Evolutionary conservation across 2,113 vertebrate genomes (phyloP).

Genomic region (Pungitius pungitius): DNA sequence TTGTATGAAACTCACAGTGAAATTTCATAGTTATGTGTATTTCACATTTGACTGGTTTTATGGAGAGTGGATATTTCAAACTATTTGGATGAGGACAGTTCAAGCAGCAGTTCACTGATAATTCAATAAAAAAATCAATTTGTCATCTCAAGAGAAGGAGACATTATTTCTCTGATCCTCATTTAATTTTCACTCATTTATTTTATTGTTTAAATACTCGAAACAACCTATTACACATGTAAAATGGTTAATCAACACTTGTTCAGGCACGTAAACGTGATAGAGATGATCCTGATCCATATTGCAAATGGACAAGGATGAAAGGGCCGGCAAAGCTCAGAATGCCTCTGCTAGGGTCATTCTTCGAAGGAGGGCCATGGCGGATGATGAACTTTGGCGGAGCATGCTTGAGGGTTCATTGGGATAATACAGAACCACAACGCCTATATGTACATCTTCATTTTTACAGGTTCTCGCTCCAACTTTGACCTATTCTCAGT

Average conservation of each 20-base stretch:
- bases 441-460: not conserved
- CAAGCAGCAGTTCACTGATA: not conserved
- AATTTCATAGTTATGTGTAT: not conserved
- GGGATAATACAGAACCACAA: not conserved
- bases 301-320: not conserved
- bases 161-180: not conserved
- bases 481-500: no score
- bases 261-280: no score
- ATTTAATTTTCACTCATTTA: no score
- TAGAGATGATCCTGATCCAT: no score
- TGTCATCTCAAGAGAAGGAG: slow-evolving; percentile 1
- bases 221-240: no score
- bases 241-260: no score
- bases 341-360: not conserved
- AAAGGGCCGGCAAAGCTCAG: not conserved
- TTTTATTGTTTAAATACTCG: no score
- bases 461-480: no score
- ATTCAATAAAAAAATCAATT: slow-evolving; percentile 16
- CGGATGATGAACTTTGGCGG: not conserved
- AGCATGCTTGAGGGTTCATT: not conserved
- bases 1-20: not conserved
- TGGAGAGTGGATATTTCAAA: not conserved
- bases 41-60: not conserved
- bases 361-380: not conserved
- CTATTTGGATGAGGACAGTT: not conserved